Base-by-base conservation (phyloP, 2,797 vertebrate genomes). In the Lerista edwardsae region DNA sequence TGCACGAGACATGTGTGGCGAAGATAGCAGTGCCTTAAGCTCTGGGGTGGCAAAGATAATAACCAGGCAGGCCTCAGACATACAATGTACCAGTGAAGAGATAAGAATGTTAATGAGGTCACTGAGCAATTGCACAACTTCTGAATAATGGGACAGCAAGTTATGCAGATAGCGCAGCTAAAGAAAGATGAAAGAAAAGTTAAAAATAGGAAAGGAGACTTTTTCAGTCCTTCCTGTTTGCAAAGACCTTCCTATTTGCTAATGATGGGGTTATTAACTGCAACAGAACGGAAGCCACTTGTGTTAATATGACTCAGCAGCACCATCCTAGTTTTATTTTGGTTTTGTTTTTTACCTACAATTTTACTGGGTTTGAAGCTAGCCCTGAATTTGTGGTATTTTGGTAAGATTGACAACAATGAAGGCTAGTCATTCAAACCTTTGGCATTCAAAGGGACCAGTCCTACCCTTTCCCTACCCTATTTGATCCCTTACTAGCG, bases 41-140 rank as follows among this genome's bases (percentile, higher is more conserved):
- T 88, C 51, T 78, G 88, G 79, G 59, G 75, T 91, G 90, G 80
- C 69, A 83, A 72, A 93, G 89, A 91, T 87, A 87, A 90, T 84
- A 94, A 90, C 47, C 86, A 94, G 87, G 77, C 67, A 86, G 51
- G 10, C 73, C 61, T 91, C 73, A 79, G 7, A 51, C 68, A 76
- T 6, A 55, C 19, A 80, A 12, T 41, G 82, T 41, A 75, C 47
- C 84, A 1, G n/a, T 41, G 4, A n/a, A 51, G 36, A 90, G 78
- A 84, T 86, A 88, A 92, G 88, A 80, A 90, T 85, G 84, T 79
- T 93, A 90, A 87, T 90, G 74, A 94, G 83, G 75, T 90, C 90
- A 91, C 75, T 75, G 31, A 86, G 67, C 61, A 84, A 75, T 84
- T 72, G 41, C 34, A 89, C 19, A 82, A 9, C 67, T 89, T 89